These are phyloP conservation scores for Ceratosolen solmsi DNA, from an alignment of 1,140 invertebrate species.

Conservation along the genomic window DNA sequence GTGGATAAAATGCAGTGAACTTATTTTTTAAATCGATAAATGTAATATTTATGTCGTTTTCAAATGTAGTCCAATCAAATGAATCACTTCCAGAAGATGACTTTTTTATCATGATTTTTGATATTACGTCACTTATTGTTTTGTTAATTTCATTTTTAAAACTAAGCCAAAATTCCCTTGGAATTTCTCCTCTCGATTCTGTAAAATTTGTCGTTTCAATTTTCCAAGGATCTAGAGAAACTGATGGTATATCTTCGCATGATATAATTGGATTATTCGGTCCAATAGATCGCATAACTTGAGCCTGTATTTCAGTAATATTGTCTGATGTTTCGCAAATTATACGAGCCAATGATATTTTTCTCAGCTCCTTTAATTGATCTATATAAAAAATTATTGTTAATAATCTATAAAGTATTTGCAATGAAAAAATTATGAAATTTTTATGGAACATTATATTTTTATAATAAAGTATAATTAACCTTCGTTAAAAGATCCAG, in stretches of 20 bases:
- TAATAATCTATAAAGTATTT: background rate
- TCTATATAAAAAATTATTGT: constrained; percentile 72
- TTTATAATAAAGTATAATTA: constrained; percentile 49
- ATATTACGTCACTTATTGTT: constrained; percentile 37
- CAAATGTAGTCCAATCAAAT: constrained; percentile 50
- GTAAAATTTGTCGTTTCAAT: background rate
- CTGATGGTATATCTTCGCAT: constrained; percentile 76
- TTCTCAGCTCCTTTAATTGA: constrained; percentile 90
- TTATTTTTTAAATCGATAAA: constrained; percentile 55
- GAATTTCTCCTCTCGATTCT: background rate
- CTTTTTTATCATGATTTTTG: constrained; percentile 4
- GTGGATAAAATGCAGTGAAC: constrained; percentile 14
- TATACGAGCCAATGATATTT: constrained; percentile 85
- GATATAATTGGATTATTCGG: constrained; percentile 78
- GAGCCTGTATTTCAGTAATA: constrained; percentile 81
- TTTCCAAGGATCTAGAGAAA: constrained; percentile 78
- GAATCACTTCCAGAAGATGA: constrained; percentile 1
- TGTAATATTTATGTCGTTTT: constrained; percentile 52
- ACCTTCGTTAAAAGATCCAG: constrained; percentile 82
- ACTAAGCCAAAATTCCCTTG: constrained; percentile 45
- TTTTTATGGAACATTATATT: background rate
- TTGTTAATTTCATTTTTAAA: constrained; percentile 51
- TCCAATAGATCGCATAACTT: constrained; percentile 81
- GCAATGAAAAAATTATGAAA: constrained; percentile 15
- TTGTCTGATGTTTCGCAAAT: constrained; percentile 92